Evolutionary conservation across 2,113 vertebrate species (phyloP).

Genomic region (Trogon surrucura): DNA sequence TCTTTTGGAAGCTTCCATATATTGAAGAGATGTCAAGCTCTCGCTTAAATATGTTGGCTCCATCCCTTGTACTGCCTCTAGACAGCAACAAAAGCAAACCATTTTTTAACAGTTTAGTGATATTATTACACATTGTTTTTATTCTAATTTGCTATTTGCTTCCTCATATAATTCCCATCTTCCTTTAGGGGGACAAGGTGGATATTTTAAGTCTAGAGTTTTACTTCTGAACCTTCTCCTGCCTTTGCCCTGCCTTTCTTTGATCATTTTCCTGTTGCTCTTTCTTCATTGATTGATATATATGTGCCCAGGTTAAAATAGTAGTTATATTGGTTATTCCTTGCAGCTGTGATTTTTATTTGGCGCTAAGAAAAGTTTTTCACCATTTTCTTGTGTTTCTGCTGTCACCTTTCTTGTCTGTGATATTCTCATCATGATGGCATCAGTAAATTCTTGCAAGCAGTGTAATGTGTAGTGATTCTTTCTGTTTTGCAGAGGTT

Average conservation of each 20-base stretch:
- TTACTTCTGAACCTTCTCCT: neutral
- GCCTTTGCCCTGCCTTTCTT: neutral
- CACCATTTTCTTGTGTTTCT: neutral
- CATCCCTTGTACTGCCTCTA: neutral
- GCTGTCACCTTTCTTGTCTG: neutral
- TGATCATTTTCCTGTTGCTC: neutral
- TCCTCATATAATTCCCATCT: neutral
- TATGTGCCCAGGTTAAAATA: neutral
- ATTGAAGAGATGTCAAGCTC: neutral
- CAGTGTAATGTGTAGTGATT: neutral
- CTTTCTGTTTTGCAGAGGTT: neutral
- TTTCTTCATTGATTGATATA: neutral
- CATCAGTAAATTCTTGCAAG: neutral
- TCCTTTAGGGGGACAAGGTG: neutral
- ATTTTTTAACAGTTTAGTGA: neutral
- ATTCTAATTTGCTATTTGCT: neutral
- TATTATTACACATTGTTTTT: neutral
- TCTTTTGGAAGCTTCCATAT: neutral
- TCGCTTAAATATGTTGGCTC: neutral
- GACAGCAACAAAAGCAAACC: neutral
- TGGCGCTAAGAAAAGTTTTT: neutral
- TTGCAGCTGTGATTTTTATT: neutral
- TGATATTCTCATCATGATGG: neutral
- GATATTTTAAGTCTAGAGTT: neutral
- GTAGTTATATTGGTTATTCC: neutral